Conservation (phyloP, 2,113 vertebrate species). For the Ctenomys sociabilis region DNA sequence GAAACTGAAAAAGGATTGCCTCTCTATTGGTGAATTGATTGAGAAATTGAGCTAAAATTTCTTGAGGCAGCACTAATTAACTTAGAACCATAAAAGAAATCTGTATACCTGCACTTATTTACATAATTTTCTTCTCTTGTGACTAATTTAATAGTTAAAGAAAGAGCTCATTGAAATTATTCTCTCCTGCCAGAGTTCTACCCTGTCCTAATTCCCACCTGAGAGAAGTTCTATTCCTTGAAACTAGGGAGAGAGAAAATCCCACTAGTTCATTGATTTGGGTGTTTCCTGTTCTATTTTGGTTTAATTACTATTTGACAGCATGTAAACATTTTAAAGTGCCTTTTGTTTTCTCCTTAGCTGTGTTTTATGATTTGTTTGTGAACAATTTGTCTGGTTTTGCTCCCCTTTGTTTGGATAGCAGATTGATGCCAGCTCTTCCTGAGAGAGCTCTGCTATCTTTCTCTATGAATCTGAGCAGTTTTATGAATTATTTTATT, state of each 20-base stretch:
- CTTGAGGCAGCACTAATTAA: not conserved
- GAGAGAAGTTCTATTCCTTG: slow-evolving; percentile 12
- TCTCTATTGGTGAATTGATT: not conserved
- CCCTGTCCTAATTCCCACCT: not conserved
- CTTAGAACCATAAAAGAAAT: slow-evolving; percentile 20
- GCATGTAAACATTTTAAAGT: slow-evolving; percentile 5
- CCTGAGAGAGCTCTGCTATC: not conserved
- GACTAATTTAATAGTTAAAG: slow-evolving; percentile 41
- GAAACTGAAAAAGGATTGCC: not conserved
- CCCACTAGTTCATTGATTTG: not conserved
- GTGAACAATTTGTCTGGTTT: not conserved
- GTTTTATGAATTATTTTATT: slow-evolving; percentile 28
- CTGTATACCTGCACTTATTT: slow-evolving; percentile 29
- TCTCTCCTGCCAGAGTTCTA: slow-evolving; percentile 5
- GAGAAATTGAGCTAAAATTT: slow-evolving; percentile 36
- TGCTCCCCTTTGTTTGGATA: not conserved
- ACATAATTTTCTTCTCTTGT: slow-evolving; percentile 26
- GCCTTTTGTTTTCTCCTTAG: not conserved
- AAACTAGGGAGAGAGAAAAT: not conserved
- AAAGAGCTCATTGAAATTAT: not conserved
- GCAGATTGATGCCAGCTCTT: not conserved
- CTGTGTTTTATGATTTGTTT: not conserved
- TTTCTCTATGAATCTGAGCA: not conserved
- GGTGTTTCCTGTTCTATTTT: not conserved
- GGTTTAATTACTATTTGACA: not conserved